Percentiles rank a stretch among this genome's conserved stretches.
Conservation (phyloP, 2,888 invertebrate genomes). For the Xestia xanthographa region DNA sequence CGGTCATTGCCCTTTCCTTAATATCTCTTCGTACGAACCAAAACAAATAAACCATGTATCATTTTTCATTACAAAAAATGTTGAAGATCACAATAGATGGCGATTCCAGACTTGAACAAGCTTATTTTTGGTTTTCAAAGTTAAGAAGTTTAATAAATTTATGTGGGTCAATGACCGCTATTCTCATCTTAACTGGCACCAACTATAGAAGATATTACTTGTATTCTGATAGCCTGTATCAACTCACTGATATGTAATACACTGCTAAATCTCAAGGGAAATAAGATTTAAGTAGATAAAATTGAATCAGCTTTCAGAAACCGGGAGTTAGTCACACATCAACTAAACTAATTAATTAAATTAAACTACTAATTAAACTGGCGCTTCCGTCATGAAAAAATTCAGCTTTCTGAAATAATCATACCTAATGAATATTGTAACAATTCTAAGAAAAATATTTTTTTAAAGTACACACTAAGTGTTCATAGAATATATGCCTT, state of each 20-base stretch:
- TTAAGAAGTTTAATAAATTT: too few species aligned
- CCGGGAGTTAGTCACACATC: not conserved
- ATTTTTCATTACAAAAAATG: too few species aligned
- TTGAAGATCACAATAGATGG: too few species aligned
- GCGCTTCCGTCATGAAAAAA: constrained; percentile 28
- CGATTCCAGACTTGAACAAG: too few species aligned
- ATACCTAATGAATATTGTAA: constrained; percentile 12
- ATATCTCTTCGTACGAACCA: too few species aligned
- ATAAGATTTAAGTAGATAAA: not conserved
- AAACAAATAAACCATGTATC: too few species aligned
- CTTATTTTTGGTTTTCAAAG: too few species aligned
- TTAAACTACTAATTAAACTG: too few species aligned
- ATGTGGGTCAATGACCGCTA: too few species aligned
- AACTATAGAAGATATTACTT: not conserved
- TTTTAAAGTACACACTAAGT: constrained; percentile 35
- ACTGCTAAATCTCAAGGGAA: not conserved
- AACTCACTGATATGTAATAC: constrained; percentile 1
- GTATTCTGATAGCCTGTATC: not conserved
- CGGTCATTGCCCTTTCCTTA: too few species aligned
- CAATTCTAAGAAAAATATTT: constrained; percentile 28
- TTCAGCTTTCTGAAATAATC: constrained; percentile 21
- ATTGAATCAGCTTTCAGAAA: not conserved
- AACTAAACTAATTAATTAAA: too few species aligned
- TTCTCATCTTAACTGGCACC: too few species aligned
- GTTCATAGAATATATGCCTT: constrained; percentile 35